Evolutionary conservation across 2,797 vertebrate species (phyloP), one percentile per base, ranked within the genome.

Genomic region (Smutsia temminckii): DNA sequence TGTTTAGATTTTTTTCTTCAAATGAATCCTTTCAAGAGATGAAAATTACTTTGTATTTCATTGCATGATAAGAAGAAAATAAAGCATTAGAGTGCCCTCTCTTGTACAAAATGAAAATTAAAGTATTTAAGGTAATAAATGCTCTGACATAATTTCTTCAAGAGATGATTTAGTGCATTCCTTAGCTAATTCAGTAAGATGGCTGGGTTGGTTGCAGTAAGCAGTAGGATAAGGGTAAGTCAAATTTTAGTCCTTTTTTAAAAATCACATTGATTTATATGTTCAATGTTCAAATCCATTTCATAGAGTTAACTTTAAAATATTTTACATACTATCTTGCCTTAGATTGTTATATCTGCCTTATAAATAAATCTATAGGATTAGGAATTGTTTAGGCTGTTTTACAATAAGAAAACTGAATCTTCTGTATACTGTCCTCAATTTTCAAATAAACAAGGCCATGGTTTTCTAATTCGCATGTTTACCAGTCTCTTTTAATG

Each of bases 11-110:
- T 20, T 86, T 68, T 59, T 37, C 66, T 57, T 6, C 51, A 89
- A 85, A 84, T 64, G 4, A 72, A 85, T 69, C 61, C 69, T 75
- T 63, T 66, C 16, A 75, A 88, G 64, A 87, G 84, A 42, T 40
- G 61, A 69, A n/a, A 64, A 40, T 85, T 51, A 40, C 37, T 86
- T 61, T 37, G 59, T 68, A 7, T 71, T 79, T 89, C 49, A 37
- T n/a, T 27, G 57, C 68, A n/a, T 23, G 64, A 7, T 37, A 13
- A 42, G 29, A 17, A 80, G 14, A 51, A 78, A 91, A 25, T 1
- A 61, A 74, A 68, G 59, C 14, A 0, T 46, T 64, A 91, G 84
- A 85, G 84, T 75, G 89, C 97, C 96, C 97, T 92, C 97, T 97
- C 59, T 89, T 59, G 90, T 64, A 80, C 40, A 66, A 75, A 84